Conservation (phyloP, 2,888 invertebrate species). For the Venusia cambrica region DNA sequence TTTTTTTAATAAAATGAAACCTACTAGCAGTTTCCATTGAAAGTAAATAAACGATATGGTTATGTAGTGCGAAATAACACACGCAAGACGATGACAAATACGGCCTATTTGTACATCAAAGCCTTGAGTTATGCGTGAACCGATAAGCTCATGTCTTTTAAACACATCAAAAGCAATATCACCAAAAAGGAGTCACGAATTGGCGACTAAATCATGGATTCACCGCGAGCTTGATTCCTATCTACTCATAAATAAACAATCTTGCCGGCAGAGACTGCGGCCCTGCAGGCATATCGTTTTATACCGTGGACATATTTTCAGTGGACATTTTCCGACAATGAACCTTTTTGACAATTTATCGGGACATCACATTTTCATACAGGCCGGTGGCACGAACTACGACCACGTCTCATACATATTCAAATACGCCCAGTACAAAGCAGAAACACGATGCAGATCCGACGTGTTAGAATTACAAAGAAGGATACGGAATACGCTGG, state of each 20-base stretch:
- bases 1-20: too few relatives aligned
- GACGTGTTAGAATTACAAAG: constrained; percentile 74
- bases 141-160: constrained; percentile 16
- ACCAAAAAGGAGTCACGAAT: constrained; percentile 25
- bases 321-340: constrained; percentile 68
- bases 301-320: constrained; percentile 56
- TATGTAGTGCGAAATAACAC: constrained; percentile 3
- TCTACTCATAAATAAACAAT: constrained; percentile 50
- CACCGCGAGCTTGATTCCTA: constrained; percentile 29
- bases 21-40: too few relatives aligned
- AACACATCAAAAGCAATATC: constrained; percentile 29
- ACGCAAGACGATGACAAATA: background rate
- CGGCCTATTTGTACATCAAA: constrained; percentile 4
- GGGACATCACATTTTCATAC: constrained; percentile 77
- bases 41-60: too few relatives aligned
- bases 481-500: constrained; percentile 49
- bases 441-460: constrained; percentile 62
- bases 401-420: constrained; percentile 73
- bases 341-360: constrained; percentile 79
- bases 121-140: constrained; percentile 2
- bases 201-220: constrained; percentile 23
- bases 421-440: constrained; percentile 71
- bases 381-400: constrained; percentile 61
- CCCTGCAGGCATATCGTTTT: constrained; percentile 50
- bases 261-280: constrained; percentile 42